Evolutionary conservation across 2,888 invertebrate genomes (phyloP).

Genomic region (Polylopha cassiicola): DNA sequence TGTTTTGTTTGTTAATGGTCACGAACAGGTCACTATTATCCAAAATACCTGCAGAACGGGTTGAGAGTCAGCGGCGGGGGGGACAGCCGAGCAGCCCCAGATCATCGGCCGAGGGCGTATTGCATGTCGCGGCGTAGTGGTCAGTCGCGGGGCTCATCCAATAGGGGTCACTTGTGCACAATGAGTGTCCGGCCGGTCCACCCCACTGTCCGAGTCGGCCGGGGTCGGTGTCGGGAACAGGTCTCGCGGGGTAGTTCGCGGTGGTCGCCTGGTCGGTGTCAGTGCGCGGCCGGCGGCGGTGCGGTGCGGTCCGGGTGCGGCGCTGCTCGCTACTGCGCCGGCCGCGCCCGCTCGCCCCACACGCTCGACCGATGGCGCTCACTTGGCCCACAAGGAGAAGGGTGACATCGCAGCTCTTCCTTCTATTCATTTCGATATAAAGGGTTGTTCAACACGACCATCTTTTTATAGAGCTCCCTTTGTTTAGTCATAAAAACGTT

Average conservation of each 20-base stretch:
- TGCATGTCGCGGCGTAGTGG: slow-evolving; percentile 62
- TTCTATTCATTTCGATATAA: slow-evolving; percentile 49
- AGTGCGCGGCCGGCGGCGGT: slow-evolving; percentile 53
- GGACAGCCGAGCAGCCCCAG: slow-evolving; percentile 62
- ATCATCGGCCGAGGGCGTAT: slow-evolving; percentile 62
- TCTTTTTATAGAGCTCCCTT: slow-evolving; percentile 13
- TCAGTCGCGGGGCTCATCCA: slow-evolving; percentile 53
- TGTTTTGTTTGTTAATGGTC: slow-evolving; percentile 3
- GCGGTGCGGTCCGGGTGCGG: slow-evolving; percentile 70
- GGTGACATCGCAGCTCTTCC: slow-evolving; percentile 68
- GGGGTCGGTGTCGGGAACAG: slow-evolving; percentile 47
- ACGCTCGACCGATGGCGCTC: slow-evolving; percentile 47
- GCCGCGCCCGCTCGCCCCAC: slow-evolving; percentile 40
- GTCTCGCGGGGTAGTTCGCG: slow-evolving; percentile 28
- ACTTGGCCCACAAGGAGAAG: slow-evolving; percentile 58
- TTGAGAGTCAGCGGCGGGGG: slow-evolving; percentile 55
- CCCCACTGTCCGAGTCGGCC: slow-evolving; percentile 35
- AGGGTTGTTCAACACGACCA: slow-evolving; percentile 50
- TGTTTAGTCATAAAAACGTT: slow-evolving; percentile 1
- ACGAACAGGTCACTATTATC: slow-evolving; percentile 38
- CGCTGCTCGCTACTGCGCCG: slow-evolving; percentile 63
- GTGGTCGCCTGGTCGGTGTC: slow-evolving; percentile 28
- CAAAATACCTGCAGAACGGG: slow-evolving; percentile 67
- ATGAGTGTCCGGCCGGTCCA: slow-evolving; percentile 56
- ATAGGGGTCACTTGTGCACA: slow-evolving; percentile 67